Evolutionary conservation across 2,113 vertebrate species (phyloP).

Genomic region (Oryzias curvinotus): DNA sequence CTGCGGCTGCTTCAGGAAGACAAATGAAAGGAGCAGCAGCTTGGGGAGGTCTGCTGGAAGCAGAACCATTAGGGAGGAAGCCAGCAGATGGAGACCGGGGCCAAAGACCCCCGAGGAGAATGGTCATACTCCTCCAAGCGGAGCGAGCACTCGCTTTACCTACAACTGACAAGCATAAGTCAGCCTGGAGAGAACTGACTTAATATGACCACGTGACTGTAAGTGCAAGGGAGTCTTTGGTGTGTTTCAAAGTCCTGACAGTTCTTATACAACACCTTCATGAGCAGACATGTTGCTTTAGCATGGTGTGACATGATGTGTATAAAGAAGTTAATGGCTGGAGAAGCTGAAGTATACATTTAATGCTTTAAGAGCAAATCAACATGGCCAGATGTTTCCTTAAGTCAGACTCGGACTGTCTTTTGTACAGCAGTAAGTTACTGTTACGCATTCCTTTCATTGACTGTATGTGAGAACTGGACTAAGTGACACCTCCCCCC

Average conservation of each 20-base stretch:
- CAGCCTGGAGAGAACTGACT: conserved; percentile 52
- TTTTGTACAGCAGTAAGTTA: too few relatives aligned
- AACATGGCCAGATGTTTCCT: conserved; percentile 6
- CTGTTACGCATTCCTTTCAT: too few relatives aligned
- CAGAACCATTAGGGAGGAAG: conserved; percentile 10
- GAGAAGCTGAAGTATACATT: conserved; percentile 3
- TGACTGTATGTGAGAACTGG: too few relatives aligned
- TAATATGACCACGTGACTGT: conserved; percentile 14
- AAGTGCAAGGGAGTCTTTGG: conserved; percentile 3
- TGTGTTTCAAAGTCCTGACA: conserved; percentile 11
- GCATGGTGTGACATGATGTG: conserved; percentile 14
- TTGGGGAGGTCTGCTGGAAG: conserved; percentile 16
- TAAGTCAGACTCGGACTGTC: too few relatives aligned
- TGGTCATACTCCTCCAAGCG: conserved; percentile 72
- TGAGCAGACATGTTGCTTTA: conserved; percentile 24
- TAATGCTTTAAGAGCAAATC: conserved; percentile 11
- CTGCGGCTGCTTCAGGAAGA: conserved; percentile 58
- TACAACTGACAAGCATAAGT: conserved; percentile 70
- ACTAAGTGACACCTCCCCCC: too few relatives aligned
- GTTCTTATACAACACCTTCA: conserved; percentile 9
- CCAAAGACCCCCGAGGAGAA: conserved; percentile 72
- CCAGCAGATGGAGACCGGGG: not conserved
- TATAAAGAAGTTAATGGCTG: not conserved
- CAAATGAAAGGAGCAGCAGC: not conserved
- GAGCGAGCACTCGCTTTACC: conserved; percentile 79